Percentiles rank a stretch among this genome's conserved stretches.
Evolutionary conservation across 2,113 vertebrate species (phyloP).

Genomic region (Heliornis fulica): DNA sequence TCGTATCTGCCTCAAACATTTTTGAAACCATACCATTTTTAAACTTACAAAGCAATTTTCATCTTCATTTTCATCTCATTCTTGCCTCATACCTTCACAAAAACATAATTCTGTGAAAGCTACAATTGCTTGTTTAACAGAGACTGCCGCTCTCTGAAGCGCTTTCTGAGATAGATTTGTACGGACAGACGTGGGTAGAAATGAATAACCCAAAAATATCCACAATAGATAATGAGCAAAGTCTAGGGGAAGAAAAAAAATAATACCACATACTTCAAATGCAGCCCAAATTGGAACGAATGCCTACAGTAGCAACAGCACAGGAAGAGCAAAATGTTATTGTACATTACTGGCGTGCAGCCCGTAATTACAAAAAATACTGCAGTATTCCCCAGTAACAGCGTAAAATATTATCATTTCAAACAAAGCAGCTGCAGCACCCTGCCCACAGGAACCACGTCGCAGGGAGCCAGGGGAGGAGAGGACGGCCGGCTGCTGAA

Average conservation of each 20-base stretch:
- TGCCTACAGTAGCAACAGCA: slow-evolving; percentile 55
- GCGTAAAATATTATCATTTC: slow-evolving; percentile 27
- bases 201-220: slow-evolving; percentile 61
- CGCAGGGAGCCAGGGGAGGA: not conserved
- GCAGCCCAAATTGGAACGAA: slow-evolving; percentile 38
- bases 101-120: slow-evolving; percentile 32
- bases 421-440: slow-evolving; percentile 36
- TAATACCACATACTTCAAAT: not conserved
- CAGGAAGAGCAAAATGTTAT: slow-evolving; percentile 63
- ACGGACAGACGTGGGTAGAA: not conserved
- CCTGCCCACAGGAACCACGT: not conserved
- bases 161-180: slow-evolving; percentile 43
- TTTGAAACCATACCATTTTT: not conserved
- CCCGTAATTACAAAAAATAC: slow-evolving; percentile 40
- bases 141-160: slow-evolving; percentile 24
- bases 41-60: slow-evolving; percentile 38
- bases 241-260: not conserved
- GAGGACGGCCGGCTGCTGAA: not conserved
- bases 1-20: not conserved
- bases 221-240: slow-evolving; percentile 40
- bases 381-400: slow-evolving; percentile 40
- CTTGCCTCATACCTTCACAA: slow-evolving; percentile 34
- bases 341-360: slow-evolving; percentile 38
- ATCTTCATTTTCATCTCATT: not conserved
- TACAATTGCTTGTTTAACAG: slow-evolving; percentile 37